Conservation (phyloP, 2,888 invertebrate genomes). For the Nephrotoma flavescens region DNA sequence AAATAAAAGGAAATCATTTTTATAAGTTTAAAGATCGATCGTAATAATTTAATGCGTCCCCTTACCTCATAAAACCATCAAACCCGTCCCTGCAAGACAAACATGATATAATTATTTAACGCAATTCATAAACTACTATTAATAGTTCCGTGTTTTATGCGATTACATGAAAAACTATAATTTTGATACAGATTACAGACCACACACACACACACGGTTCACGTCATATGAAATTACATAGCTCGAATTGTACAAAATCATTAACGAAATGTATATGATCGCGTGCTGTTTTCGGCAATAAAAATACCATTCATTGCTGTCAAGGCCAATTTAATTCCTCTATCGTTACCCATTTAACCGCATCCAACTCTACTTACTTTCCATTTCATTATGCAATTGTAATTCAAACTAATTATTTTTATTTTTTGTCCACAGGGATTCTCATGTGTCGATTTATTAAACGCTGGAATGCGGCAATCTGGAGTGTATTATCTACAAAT, state of each 20-base stretch:
- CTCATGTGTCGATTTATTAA: conserved; percentile 72
- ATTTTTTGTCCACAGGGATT: conserved; percentile 49
- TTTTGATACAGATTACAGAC: not conserved
- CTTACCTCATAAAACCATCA: too few species aligned
- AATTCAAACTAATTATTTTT: conserved; percentile 6
- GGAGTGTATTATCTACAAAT: conserved; percentile 84
- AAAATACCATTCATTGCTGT: not conserved
- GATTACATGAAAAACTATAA: not conserved
- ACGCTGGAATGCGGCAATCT: conserved; percentile 73
- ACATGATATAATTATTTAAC: too few species aligned
- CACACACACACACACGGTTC: not conserved
- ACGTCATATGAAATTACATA: not conserved
- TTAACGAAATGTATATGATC: not conserved
- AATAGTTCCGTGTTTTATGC: too few species aligned
- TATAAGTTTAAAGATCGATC: not conserved
- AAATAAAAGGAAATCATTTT: not conserved
- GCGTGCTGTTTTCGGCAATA: not conserved
- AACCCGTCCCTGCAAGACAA: too few species aligned
- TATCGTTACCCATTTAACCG: not conserved
- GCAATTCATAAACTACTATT: too few species aligned
- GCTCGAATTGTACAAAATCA: not conserved
- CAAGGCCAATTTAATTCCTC: not conserved
- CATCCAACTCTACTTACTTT: not conserved
- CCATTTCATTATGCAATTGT: not conserved
- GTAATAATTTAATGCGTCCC: not conserved